Evolutionary conservation across 2,797 vertebrate genomes (phyloP).

Genomic region (Microctenopoma stevenorrisi): DNA sequence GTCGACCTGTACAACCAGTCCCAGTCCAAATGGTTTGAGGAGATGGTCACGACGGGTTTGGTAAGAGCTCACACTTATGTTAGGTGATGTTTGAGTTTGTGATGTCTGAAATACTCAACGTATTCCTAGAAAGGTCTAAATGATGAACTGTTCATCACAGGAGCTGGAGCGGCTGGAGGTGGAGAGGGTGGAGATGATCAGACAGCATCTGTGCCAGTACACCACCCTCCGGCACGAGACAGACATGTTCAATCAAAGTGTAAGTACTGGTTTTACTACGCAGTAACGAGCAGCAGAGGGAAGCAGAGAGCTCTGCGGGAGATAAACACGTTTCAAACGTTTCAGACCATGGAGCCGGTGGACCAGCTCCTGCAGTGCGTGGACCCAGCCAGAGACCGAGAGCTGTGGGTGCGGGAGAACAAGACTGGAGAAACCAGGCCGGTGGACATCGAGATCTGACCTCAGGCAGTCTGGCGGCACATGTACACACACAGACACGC

Average conservation of each 20-base stretch:
- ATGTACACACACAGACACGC: conserved; percentile 12
- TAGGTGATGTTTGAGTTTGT: no score
- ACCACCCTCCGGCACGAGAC: conserved; percentile 97
- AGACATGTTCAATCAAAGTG: conserved; percentile 99
- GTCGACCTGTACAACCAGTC: conserved; percentile 98
- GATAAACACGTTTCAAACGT: not conserved
- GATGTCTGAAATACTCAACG: no score
- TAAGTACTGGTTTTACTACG: conserved; percentile 77
- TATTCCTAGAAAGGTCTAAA: no score
- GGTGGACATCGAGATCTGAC: conserved; percentile 95
- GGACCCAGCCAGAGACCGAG: conserved; percentile 93
- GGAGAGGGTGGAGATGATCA: conserved; percentile 95
- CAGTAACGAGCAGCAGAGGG: conserved; percentile 5
- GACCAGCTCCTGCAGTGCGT: conserved; percentile 95
- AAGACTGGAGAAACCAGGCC: conserved; percentile 95
- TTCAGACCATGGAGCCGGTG: conserved; percentile 96
- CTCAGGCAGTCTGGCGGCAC: not conserved
- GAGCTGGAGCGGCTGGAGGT: conserved; percentile 97
- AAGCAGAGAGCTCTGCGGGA: not conserved
- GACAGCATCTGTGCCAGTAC: conserved; percentile 96
- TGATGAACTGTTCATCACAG: conserved; percentile 69
- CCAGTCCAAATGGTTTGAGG: conserved; percentile 99
- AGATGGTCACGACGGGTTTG: conserved; percentile 98
- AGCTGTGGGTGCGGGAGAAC: conserved; percentile 96
- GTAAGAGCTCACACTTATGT: conserved; percentile 74